phyloP scores from a whole-genome alignment of 2,797 vertebrate genomes.

The Peromyscus aztecus region DNA sequence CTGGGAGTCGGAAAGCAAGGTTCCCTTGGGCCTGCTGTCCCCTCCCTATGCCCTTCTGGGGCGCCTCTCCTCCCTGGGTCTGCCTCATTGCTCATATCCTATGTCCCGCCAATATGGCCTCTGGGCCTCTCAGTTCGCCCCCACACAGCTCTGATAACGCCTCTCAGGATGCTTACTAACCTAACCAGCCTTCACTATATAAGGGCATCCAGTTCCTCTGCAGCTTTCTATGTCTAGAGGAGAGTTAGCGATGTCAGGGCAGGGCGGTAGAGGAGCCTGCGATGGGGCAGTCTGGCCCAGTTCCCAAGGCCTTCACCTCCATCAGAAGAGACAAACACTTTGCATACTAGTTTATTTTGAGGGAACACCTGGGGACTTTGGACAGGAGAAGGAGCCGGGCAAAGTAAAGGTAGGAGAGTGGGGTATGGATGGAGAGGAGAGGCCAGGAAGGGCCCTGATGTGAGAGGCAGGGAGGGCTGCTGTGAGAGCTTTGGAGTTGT shows the following conservation, averaged over 20 bases:
- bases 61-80: neutral
- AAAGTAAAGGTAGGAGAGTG: neutral
- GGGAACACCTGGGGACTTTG: neutral
- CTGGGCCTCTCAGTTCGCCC: no score
- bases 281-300: neutral
- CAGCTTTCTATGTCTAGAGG: neutral
- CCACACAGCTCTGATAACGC: neutral
- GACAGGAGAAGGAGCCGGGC: neutral
- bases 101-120: neutral
- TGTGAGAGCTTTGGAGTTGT: neutral
- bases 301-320: neutral
- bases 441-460: neutral
- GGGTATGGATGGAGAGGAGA: neutral
- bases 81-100: neutral
- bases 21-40: neutral
- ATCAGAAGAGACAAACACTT: neutral
- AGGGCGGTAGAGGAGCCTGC: neutral
- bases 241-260: neutral
- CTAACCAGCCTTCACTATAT: neutral
- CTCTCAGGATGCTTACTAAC: neutral
- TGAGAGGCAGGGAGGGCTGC: neutral
- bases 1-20: neutral
- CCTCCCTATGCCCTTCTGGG: neutral
- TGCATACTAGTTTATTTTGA: slow-evolving; percentile 59
- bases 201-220: neutral